These are phyloP conservation scores for Clarias gariepinus DNA, from an alignment of 2,113 vertebrate species.

Conservation along the genomic window DNA sequence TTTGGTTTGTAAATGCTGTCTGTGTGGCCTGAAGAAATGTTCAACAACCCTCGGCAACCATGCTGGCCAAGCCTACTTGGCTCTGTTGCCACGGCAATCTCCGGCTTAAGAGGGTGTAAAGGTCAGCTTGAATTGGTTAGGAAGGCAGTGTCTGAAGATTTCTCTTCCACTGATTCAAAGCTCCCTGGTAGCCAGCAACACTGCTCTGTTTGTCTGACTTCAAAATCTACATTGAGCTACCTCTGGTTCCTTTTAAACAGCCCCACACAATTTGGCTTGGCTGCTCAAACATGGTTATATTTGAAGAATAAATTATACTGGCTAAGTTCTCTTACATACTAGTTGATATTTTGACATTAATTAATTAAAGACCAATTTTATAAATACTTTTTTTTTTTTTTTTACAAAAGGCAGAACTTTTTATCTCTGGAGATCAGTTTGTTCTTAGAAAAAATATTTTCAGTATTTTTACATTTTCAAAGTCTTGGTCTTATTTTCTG, in stretches of 20 bases:
- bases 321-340: not conserved
- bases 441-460: not conserved
- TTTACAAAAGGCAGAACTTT: not conserved
- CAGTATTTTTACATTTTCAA: not conserved
- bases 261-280: slow-evolving; percentile 8
- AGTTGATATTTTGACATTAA: not conserved
- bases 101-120: slow-evolving; percentile 49
- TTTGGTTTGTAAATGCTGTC: slow-evolving; percentile 23
- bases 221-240: slow-evolving; percentile 36
- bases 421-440: not conserved
- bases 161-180: slow-evolving; percentile 45
- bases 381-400: not conserved
- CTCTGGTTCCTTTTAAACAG: slow-evolving; percentile 37
- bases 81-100: slow-evolving; percentile 41
- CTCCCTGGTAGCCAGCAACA: slow-evolving; percentile 45
- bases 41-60: slow-evolving; percentile 5
- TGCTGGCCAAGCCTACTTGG: slow-evolving; percentile 28
- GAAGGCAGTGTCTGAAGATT: slow-evolving; percentile 45
- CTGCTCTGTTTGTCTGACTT: slow-evolving; percentile 44
- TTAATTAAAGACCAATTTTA: too few relatives aligned
- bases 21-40: slow-evolving; percentile 43
- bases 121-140: slow-evolving; percentile 48
- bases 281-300: slow-evolving; percentile 21
- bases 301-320: not conserved
- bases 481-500: not conserved